Evolutionary conservation across 2,113 vertebrate genomes (phyloP), one percentile per base, ranked within the genome.

Genomic region (Bubo bubo): DNA sequence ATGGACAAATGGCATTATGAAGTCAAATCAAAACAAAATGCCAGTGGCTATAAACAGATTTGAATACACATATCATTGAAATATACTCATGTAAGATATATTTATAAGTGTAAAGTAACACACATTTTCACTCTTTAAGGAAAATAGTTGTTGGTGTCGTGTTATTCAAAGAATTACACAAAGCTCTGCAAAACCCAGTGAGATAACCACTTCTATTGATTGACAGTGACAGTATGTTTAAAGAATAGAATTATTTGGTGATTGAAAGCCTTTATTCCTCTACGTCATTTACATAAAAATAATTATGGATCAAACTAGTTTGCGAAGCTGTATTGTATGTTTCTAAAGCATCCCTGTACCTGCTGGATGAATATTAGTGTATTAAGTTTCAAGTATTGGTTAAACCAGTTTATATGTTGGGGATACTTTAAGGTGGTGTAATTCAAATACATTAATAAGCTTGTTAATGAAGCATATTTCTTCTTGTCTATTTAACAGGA

Each of bases 311-410:
- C 39, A 70, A 86, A n/a, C 4, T 20, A 14, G 1, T 50, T 77
- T 58, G 10, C 0, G 0, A 86, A 83, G 12, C 28, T 72, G 4
- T 1, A 3, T 52, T 5, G 1, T 35, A 10, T 10, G 3, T 41
- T 81, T 88, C 60, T 70, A 62, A 88, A 53, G 3, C 18, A 24
- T 37, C 14, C 2, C 12, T 41, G 8, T 63, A 47, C 11, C 6
- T 82, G 14, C 7, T 70, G 12, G 6, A 64, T 43, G 4, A 66
- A 2, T 67, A 23, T 34, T 22, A 59, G 7, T 67, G 26, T 41
- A 47, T 18, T 47, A 37, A 52, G 11, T 50, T 93, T 79, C 27
- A 83, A 52, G 8, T 64, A 41, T 28, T 53, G 27, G 5, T 71
- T 60, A 56, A 89, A 62, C 2, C 4, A 35, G 6, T 37, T 81